Evolutionary conservation across 2,888 invertebrate genomes (phyloP), one percentile per base, ranked within the genome.

Genomic region (Lottia gigantea): DNA sequence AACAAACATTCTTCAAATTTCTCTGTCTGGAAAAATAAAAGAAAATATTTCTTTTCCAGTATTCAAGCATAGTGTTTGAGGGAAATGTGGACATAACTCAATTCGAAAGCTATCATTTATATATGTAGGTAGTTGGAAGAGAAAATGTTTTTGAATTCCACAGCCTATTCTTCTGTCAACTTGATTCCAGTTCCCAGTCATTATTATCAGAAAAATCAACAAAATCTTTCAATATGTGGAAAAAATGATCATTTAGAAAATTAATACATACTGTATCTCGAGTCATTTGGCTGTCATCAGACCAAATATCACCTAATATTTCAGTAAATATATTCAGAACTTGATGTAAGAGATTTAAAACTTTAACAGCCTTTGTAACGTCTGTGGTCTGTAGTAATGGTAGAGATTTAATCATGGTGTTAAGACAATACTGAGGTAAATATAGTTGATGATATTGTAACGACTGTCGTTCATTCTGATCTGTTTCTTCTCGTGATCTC

Each of bases 371-470:
- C 46, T 81, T 74, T 8, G 71, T 72, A 62, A 79, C 82, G 67
- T 79, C 75, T 40, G 71, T 73, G 0, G 83, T 79, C 70, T 78
- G 80, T 49, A 86, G 73, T 31, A 81, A 71, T 0, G 84, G 85
- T 19, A 86, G 72, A 0, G 80, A 73, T 66, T 78, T 82, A 72
- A 84, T 82, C 64, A 86, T 71, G 31, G 84, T 76, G n/a, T 75
- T 71, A n/a, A 83, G 74, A 73, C 83, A 84, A 75, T 83, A 84
- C 77, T 87, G 86, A 8, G 86, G 85, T 15, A 85, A 72, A 12
- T 85, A 83, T 76, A 87, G 80, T 80, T 87, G 88, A 46, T 82
- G 75, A 70, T 80, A 81, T 74, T 86, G 85, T 19, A 86, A 76
- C 14, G 80, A 75, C 6, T 79, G 81, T 64, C 79, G 79, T 55